A percentile compares a stretch with the other conserved stretches of the same genome.
Evolutionary conservation across 2,888 invertebrate genomes (phyloP).

Genomic region (Prionchulus punctatus): DNA sequence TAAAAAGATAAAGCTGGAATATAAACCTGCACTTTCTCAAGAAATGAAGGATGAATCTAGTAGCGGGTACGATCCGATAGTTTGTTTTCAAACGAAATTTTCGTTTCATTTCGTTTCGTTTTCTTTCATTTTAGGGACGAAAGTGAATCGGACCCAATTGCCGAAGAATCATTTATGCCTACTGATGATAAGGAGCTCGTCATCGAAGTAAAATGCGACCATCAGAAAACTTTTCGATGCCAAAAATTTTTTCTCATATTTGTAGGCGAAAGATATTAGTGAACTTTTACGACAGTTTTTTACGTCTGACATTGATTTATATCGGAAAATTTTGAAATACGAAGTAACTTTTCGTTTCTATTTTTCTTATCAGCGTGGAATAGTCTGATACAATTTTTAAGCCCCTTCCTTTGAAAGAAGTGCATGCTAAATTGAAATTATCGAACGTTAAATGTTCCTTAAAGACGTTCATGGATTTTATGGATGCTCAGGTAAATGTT

Average conservation of each 20-base stretch:
- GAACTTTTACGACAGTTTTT: not conserved
- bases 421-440: not conserved
- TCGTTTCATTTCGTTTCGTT: not conserved
- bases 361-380: not conserved
- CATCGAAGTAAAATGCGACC: not conserved
- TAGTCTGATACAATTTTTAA: not conserved
- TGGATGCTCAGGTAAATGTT: not conserved
- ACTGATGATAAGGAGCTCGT: not conserved
- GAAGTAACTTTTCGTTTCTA: not conserved
- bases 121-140: not conserved
- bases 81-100: not conserved
- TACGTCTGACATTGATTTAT: not conserved
- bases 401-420: not conserved
- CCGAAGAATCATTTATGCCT: not conserved
- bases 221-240: not conserved
- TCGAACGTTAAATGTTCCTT: not conserved
- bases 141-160: not conserved
- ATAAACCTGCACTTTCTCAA: not conserved
- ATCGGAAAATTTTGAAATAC: not conserved
- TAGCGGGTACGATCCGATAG: too few relatives aligned
- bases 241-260: not conserved
- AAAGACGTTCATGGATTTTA: not conserved
- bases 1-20: not conserved
- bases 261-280: not conserved
- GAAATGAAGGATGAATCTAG: not conserved